phyloP scores from a whole-genome alignment of 2,888 invertebrate genomes.

The Cylloceria caligata region DNA sequence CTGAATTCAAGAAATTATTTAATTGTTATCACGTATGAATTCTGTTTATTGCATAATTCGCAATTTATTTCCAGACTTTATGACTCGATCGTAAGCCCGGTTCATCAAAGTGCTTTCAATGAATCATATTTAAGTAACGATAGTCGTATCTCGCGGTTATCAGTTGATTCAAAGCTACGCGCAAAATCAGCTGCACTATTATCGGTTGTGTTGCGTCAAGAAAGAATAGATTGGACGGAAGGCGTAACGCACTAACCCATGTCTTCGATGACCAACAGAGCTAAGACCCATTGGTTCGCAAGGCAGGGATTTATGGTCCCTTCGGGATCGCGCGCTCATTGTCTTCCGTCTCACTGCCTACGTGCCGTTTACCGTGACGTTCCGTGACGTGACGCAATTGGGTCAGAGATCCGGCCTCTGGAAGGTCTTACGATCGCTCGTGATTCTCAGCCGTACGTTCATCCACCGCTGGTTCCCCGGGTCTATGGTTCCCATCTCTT shows the following conservation, averaged over 20 bases:
- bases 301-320: slow-evolving; percentile 79
- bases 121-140: too few relatives aligned
- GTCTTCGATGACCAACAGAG: slow-evolving; percentile 48
- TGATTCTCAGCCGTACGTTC: slow-evolving; percentile 36
- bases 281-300: slow-evolving; percentile 47
- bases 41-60: too few relatives aligned
- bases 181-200: background rate
- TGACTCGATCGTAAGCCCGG: too few relatives aligned
- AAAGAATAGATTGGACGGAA: slow-evolving; percentile 32
- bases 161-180: background rate
- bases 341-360: slow-evolving; percentile 71
- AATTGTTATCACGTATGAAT: too few relatives aligned
- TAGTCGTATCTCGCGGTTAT: background rate
- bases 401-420: slow-evolving; percentile 74
- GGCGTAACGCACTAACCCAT: slow-evolving; percentile 9
- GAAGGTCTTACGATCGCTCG: slow-evolving; percentile 67
- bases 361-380: slow-evolving; percentile 73
- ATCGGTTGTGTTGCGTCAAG: slow-evolving; percentile 5
- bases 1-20: too few relatives aligned
- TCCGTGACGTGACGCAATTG: slow-evolving; percentile 79
- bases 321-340: slow-evolving; percentile 73
- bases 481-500: slow-evolving; percentile 14
- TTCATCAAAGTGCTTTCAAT: too few relatives aligned
- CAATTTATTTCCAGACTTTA: too few relatives aligned
- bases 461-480: slow-evolving; percentile 45